Conservation (phyloP, 2,797 vertebrate genomes). For the Cossypha heuglini region DNA sequence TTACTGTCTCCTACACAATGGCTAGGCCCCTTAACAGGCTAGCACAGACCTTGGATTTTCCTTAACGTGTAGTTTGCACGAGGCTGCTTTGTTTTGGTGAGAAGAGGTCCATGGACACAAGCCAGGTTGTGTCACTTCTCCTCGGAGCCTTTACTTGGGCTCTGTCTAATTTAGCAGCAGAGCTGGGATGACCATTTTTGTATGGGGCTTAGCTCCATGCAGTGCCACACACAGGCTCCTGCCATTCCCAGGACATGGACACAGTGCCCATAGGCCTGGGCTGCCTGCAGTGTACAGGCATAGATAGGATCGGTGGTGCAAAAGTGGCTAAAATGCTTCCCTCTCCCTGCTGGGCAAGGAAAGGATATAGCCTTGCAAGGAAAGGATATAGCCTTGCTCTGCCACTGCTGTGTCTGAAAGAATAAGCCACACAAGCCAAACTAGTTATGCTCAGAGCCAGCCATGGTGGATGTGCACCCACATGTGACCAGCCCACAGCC, state of each 20-base stretch:
- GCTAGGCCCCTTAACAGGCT: neutral
- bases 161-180: neutral
- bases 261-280: neutral
- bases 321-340: neutral
- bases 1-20: neutral
- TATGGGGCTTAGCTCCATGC: neutral
- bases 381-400: neutral
- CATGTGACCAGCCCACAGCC: rapidly evolving
- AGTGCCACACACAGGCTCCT: neutral
- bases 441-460: neutral
- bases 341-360: neutral
- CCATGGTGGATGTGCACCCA: neutral
- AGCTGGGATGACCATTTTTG: neutral
- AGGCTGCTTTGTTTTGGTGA: neutral
- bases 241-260: neutral
- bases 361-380: rapidly evolving
- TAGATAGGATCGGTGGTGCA: neutral
- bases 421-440: neutral
- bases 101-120: neutral
- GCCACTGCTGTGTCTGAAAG: neutral
- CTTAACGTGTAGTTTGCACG: neutral
- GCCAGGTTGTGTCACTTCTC: neutral
- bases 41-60: neutral
- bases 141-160: neutral
- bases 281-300: neutral